These are phyloP conservation scores for Linyphia triangularis DNA, from an alignment of 2,888 invertebrate species.

Conservation along the genomic window DNA sequence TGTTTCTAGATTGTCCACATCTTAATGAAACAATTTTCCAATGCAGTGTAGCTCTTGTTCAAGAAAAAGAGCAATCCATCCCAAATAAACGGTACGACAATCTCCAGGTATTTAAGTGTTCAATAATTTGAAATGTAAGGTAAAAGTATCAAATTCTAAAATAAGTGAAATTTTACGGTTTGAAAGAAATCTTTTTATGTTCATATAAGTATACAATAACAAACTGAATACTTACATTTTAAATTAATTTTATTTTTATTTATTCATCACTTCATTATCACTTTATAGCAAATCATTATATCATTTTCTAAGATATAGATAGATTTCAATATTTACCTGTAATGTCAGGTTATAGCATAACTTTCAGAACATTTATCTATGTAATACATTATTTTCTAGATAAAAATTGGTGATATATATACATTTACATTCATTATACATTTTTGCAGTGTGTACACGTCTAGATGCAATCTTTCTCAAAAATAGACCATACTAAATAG, in stretches of 20 bases:
- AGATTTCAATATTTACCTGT: not conserved
- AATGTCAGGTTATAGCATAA: not conserved
- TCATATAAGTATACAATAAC: not conserved
- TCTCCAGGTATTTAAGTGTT: too few relatives aligned
- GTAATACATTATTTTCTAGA: not conserved
- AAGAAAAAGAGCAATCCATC: too few relatives aligned
- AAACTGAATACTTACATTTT: not conserved
- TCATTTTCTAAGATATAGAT: not conserved
- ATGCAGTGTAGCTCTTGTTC: too few relatives aligned
- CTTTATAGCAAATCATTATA: not conserved
- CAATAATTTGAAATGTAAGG: too few relatives aligned
- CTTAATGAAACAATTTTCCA: too few relatives aligned
- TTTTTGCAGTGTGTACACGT: constrained; percentile 12
- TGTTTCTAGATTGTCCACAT: too few relatives aligned
- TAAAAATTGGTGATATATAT: constrained; percentile 17
- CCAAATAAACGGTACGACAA: too few relatives aligned
- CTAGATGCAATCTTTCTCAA: constrained; percentile 35
- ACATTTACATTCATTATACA: constrained; percentile 25
- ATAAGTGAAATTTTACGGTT: too few relatives aligned
- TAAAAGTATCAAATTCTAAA: too few relatives aligned
- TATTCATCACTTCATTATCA: not conserved
- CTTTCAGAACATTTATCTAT: not conserved
- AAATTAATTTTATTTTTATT: not conserved
- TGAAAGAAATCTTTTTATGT: too few relatives aligned
- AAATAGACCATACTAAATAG: constrained; percentile 41